phyloP scores from a whole-genome alignment of 2,113 vertebrate genomes.

The Urocitellus parryii region DNA sequence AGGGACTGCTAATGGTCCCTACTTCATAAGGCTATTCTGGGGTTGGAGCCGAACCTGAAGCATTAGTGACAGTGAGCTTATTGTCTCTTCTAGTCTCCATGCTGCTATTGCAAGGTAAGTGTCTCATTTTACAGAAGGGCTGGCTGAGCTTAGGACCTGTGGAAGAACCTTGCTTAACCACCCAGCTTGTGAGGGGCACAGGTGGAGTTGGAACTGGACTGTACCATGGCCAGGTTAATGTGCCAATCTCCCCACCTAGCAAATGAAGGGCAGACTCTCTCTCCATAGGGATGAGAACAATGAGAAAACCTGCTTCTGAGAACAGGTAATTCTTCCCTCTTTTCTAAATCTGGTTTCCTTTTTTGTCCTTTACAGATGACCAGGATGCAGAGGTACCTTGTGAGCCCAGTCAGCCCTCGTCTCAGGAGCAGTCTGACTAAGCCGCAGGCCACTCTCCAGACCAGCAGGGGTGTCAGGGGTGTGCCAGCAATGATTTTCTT shows the following conservation, averaged over 20 bases:
- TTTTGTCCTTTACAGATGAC: conserved; percentile 70
- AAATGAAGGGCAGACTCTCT: not conserved
- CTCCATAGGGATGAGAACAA: not conserved
- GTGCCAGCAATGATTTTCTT: not conserved
- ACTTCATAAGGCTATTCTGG: not conserved
- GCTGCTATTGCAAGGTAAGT: not conserved
- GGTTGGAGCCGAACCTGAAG: not conserved
- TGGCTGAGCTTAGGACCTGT: not conserved
- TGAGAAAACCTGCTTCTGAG: not conserved
- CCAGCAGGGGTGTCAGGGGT: not conserved
- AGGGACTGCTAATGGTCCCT: not conserved
- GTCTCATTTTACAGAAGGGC: not conserved
- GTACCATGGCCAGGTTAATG: not conserved
- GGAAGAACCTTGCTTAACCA: not conserved
- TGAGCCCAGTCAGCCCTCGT: conserved; percentile 68
- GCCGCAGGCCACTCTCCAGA: not conserved
- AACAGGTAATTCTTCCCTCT: not conserved
- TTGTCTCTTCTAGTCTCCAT: not conserved
- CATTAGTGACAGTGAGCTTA: not conserved
- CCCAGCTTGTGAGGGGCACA: not conserved
- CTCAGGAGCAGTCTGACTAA: conserved; percentile 79
- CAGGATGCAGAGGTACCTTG: conserved; percentile 63
- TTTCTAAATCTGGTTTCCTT: conserved; percentile 13
- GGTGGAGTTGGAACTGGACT: not conserved
- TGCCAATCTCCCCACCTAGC: not conserved